Evolutionary conservation across 2,888 invertebrate species (phyloP), one percentile per base, ranked within the genome.

Genomic region (Leptothorax acervorum): DNA sequence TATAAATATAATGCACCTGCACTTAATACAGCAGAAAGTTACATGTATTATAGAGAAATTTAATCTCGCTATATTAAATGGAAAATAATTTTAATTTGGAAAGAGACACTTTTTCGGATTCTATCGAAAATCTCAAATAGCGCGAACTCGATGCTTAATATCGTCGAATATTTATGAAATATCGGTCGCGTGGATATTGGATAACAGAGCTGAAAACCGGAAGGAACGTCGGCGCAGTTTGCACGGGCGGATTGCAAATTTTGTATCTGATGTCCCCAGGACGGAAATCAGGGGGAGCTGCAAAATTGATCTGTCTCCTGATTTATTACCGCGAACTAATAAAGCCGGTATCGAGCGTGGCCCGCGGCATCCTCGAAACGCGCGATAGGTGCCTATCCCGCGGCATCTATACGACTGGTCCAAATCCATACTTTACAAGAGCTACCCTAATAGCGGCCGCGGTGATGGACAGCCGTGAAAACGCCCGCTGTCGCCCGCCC

Each of bases 321-420:
- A 94, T 94, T 94, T 94, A 94, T 94, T 90, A 88, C 92, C 90
- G 86, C 90, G 92, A 92, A 93, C 93, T 93, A 94, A 94, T 94
- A 93, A 94, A 94, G 92, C 93, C 88, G 39, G 84, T 90, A 89
- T 89, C 90, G 86, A 89, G 83, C 90, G 86, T 88, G 66, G 85
- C 90, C 82, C 87, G 90, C 91, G 88, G 90, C 85, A 55, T 83
- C 85, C 86, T 83, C 91, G 88, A 85, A 87, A 86, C 66, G 71
- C 62, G 78, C 89, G 89, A 89, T 89, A 88, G 90, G 86, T 88
- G 83, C 79, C 83, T 71, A 83, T 55, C 83, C 53, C 42, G 79
- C n/a, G 70, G 75, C 45, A 74, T 28, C 68, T 66, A 65, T 78
- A 70, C 83, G 79, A 86, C 74, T 82, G 83, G 83, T 79, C 62